Percentiles rank a stretch among this genome's conserved stretches.
These are phyloP conservation scores for Anableps anableps DNA, from an alignment of 2,797 vertebrate species.

Conservation along the genomic window DNA sequence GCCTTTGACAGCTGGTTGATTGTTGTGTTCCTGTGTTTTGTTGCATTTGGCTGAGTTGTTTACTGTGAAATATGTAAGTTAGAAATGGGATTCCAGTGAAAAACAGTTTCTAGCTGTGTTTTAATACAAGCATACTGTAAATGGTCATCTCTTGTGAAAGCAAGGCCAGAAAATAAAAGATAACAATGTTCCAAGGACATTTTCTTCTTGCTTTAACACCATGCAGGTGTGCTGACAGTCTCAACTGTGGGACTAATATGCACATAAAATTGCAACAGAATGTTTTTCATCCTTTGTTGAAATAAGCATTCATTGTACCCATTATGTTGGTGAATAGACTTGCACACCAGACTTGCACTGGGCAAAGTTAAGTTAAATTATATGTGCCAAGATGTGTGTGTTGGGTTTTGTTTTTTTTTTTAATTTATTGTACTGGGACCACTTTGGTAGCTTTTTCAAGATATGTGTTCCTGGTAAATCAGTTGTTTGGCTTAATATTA, in stretches of 20 bases:
- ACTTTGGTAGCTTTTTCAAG: neutral
- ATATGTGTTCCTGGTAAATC: neutral
- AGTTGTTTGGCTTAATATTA: neutral
- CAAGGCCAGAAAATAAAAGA: neutral
- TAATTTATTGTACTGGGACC: neutral
- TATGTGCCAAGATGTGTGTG: neutral
- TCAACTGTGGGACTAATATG: neutral
- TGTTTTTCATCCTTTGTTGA: neutral
- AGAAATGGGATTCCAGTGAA: neutral
- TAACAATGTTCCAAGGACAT: neutral
- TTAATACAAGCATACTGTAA: neutral
- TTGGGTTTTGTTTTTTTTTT: too few relatives aligned
- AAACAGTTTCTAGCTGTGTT: neutral
- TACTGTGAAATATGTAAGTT: neutral
- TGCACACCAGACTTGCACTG: neutral
- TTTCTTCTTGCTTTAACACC: neutral
- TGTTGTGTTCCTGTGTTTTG: neutral
- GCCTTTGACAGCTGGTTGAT: neutral
- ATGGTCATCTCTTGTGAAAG: neutral
- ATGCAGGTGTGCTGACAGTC: neutral
- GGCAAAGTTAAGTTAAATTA: neutral
- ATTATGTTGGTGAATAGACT: neutral
- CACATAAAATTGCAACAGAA: neutral
- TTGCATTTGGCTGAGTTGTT: neutral
- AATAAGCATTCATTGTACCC: neutral